Conservation (phyloP, 2,888 invertebrate genomes). For the Meloe dianella region DNA sequence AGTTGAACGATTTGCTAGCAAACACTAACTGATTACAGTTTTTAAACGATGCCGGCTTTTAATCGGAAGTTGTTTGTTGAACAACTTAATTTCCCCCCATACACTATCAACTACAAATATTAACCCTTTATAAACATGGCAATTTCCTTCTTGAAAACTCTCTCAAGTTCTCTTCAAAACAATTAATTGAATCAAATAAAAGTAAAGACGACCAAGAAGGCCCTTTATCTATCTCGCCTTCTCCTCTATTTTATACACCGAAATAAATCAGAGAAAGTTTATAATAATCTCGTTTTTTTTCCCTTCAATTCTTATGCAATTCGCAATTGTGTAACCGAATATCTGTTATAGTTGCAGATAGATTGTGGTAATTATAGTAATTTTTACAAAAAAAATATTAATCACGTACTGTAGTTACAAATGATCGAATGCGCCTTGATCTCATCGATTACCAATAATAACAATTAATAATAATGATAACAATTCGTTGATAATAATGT, state of each 20-base stretch:
- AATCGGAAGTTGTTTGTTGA: constrained; percentile 42
- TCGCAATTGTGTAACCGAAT: neutral
- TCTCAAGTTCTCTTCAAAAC: neutral
- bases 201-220: neutral
- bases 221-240: too few species aligned
- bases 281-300: neutral
- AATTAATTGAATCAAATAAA: neutral
- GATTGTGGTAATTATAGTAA: neutral
- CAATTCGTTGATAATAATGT: too few species aligned
- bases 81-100: constrained; percentile 13
- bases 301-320: neutral
- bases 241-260: neutral
- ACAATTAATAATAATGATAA: too few species aligned
- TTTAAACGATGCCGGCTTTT: constrained; percentile 37
- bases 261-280: neutral
- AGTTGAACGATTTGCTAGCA: constrained; percentile 12
- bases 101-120: neutral
- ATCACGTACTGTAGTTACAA: too few species aligned
- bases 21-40: constrained; percentile 9
- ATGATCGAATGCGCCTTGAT: too few species aligned
- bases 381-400: neutral
- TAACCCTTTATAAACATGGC: constrained; percentile 3
- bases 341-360: neutral
- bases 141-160: neutral
- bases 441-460: too few species aligned